Percentiles rank a stretch among this genome's conserved stretches.
phyloP scores from a whole-genome alignment of 1,140 invertebrate species.

The Lasaia peninsularis region DNA sequence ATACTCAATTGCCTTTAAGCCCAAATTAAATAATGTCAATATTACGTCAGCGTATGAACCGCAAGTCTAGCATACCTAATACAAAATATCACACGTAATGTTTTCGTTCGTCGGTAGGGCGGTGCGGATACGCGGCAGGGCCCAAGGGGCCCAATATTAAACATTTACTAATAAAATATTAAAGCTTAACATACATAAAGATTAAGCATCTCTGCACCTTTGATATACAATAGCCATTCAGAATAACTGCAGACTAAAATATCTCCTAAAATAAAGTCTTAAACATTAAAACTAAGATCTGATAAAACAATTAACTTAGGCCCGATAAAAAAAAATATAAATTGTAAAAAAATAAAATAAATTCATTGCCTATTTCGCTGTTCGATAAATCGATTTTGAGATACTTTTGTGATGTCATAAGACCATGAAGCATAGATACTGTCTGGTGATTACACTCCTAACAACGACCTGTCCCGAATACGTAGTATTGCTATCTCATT shows the following conservation, averaged over 20 bases:
- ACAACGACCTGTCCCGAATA: too few species aligned
- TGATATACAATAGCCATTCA: constrained; percentile 75
- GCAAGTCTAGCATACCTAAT: constrained; percentile 64
- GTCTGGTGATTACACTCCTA: too few species aligned
- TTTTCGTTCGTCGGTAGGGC: constrained; percentile 44
- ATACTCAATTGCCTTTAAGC: constrained; percentile 48
- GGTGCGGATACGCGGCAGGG: constrained; percentile 45
- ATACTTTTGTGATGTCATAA: constrained; percentile 1
- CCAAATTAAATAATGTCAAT: constrained; percentile 56
- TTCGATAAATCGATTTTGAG: constrained; percentile 23
- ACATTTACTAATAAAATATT: constrained; percentile 78
- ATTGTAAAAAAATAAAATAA: constrained; percentile 43
- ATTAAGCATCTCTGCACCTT: constrained; percentile 77
- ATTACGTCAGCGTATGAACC: constrained; percentile 57
- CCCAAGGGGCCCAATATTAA: constrained; percentile 69
- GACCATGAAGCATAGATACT: too few species aligned
- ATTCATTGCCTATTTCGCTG: constrained; percentile 65
- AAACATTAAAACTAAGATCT: constrained; percentile 71
- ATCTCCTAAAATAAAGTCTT: constrained; percentile 75
- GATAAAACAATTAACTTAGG: constrained; percentile 65
- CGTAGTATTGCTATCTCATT: too few species aligned
- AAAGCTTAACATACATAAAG: constrained; percentile 78
- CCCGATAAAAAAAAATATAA: constrained; percentile 54
- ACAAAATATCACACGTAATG: constrained; percentile 72
- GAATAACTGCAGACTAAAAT: constrained; percentile 76